Evolutionary conservation across 2,888 invertebrate species (phyloP), one percentile per base, ranked within the genome.

Genomic region (Mimas tiliae): DNA sequence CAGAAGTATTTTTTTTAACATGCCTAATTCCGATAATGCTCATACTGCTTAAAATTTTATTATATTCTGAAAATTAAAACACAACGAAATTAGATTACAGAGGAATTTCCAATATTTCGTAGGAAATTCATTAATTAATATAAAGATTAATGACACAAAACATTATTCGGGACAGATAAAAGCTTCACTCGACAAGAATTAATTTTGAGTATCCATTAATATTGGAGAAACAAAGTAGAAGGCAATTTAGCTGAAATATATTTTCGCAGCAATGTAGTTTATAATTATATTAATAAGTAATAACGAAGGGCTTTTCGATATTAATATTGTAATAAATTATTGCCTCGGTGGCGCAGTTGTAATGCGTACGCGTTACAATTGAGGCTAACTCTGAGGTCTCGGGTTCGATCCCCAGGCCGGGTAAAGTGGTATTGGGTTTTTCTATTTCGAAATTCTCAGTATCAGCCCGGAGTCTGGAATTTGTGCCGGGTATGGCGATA

Each of bases 191-290:
- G 68, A 64, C 72, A 69, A 71, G 73, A 73, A 69, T 73, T 74
- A 76, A 76, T 76, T 72, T 74, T 58, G 68, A 71, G 73, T 72
- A 71, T 68, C 72, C 72, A 75, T 76, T 73, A 74, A 75, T 76
- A 72, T 73, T 65, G 62, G 67, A 62, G 63, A 69, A 72, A 74
- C 74, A 71, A 74, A 73, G 69, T 71, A 69, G 58, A 62, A 68
- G 66, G 66, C 69, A 70, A 75, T 71, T 72, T 67, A 69, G 67
- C 67, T 68, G 74, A 73, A 73, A 72, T 72, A 74, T 73, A 70
- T 65, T 75, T 72, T 71, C 70, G 69, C 66, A 69, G 70, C 67
- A 72, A 69, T 53, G 47, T 34, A 47, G 52, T 63, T 52, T 52
- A 52, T 53, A 47, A 47, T 63, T 45, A 47, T 66, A 63, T 63